A percentile compares a stretch with the other conserved stretches of the same genome.
phyloP scores from a whole-genome alignment of 1,140 invertebrate species.

The Brachionus paranguensis region DNA sequence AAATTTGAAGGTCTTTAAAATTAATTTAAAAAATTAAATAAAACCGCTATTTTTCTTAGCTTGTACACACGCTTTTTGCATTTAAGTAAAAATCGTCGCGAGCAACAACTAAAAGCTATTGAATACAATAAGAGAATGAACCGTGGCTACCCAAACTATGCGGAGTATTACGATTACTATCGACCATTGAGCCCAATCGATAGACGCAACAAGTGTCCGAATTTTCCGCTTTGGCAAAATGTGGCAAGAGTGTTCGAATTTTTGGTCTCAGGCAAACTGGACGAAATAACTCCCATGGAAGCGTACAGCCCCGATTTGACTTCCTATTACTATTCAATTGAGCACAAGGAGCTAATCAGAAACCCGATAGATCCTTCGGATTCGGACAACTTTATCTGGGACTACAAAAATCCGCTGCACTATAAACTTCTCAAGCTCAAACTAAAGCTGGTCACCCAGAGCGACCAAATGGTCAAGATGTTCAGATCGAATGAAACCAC shows the following conservation, averaged over 20 bases:
- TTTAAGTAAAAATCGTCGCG: not conserved
- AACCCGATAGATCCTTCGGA: slow-evolving; percentile 3
- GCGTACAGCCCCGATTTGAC: not conserved
- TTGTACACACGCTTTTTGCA: not conserved
- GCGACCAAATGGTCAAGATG: not conserved
- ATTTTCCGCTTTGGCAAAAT: not conserved
- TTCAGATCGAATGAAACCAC: not conserved
- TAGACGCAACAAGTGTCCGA: not conserved
- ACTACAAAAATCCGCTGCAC: not conserved
- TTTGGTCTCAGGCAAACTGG: not conserved
- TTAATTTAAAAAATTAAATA: not conserved
- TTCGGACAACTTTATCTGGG: not conserved
- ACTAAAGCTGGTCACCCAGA: not conserved
- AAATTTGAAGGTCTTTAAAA: not conserved
- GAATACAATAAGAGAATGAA: not conserved
- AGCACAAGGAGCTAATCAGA: not conserved
- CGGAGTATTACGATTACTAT: not conserved
- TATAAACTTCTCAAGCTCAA: slow-evolving; percentile 19
- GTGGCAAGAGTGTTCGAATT: not conserved
- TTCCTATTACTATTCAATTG: not conserved
- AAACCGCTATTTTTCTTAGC: not conserved
- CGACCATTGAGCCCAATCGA: not conserved
- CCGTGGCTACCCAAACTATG: not conserved
- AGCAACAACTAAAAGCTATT: not conserved
- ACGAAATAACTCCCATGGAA: not conserved